Evolutionary conservation across 2,113 vertebrate genomes (phyloP), one percentile per base, ranked within the genome.

Genomic region (Phasianus colchicus): DNA sequence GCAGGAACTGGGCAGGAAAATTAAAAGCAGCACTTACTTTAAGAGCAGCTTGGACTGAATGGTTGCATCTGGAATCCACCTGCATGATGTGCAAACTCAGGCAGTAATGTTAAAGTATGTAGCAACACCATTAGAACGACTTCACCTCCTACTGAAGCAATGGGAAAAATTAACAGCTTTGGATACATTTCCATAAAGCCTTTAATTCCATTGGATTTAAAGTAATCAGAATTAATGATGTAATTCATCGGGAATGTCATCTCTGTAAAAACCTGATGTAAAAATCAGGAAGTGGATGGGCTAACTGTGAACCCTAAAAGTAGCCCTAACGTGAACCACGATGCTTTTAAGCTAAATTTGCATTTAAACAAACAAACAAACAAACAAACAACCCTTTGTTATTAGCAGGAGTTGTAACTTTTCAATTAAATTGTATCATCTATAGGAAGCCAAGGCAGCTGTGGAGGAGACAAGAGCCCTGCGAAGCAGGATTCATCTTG

Each of bases 381-480:
- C 9, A 48, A 48, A 48, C 4, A 47, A 47, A 32, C 22, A 20
- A n/a, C 30, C 42, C 11, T 70, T 21, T 36, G 45, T 10, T 86
- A 40, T 48, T 32, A 25, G 57, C 48, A 43, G 21, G 52, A 79
- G 5, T 25, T 82, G 13, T 38, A 67, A 65, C 42, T 88, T 92
- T 42, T 81, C 4, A 21, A 32, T 32, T 71, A n/a, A 45, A 93
- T 65, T 86, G 43, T 93, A 0, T 70, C 47, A 75, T 27, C 47
- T 82, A 4, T 89, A 99, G 99, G 99, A 99, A 82, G 97, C 98
- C 58, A 98, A 98, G 96, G 97, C 98, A 7, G 98, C 98, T 0
- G 96, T 97, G 4, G 99, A 99, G 88, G 99, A 99, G 97, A 95
- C 98, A 0, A 97, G 98, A 80, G 97, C 98, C 10, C 96, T 99